Base-by-base conservation (phyloP, 1,140 invertebrate species). In the Tetraneura akinire region DNA sequence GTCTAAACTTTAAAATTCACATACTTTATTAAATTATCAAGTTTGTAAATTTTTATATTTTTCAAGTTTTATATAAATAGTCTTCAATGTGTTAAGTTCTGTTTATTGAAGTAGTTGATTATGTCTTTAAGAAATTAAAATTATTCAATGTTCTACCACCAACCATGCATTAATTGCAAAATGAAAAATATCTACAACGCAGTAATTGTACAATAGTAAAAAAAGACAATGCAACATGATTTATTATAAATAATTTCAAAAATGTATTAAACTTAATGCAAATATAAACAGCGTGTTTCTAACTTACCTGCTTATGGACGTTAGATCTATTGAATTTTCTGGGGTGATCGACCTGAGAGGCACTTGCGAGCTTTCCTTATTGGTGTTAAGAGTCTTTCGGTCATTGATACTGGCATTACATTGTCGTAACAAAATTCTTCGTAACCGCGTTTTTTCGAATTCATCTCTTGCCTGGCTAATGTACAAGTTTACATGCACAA, bases 401-500 rank as follows among this genome's bases (percentile, higher is more conserved):
- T 60, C 10, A 55, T 32, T 32, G 53, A n/a, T 78, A 42, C 74
- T 78, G 32, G 26, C 47, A 14, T 11, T 18, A n/a, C 74, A 78
- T 3, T 78, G n/a, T 78, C 74, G 74, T 78, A 78, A 62, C 13
- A 78, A 23, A 62, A 78, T 78, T 78, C 74, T 78, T 78, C 74
- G 74, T 78, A 78, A 8, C 74, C 74, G 32, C 74, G 74, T 78
- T 78, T 78, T 16, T 78, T 78, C 11, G 55, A 78, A 62, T 78
- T 78, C 55, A 62, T 78, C 37, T 0, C 55, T 42, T 42, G 57
- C 23, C 74, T 78, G 74, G 74, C 74, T 78, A 78, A 60, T 62
- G 53, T 78, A 78, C 21, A 78, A 78, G 74, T 78, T 51, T 42
- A 78, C 74, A 78, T 78, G 74, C 74, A 78, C 74, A 78, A 45